These are phyloP conservation scores for Cynaeus angustus DNA, from an alignment of 2,888 invertebrate species.

Conservation along the genomic window DNA sequence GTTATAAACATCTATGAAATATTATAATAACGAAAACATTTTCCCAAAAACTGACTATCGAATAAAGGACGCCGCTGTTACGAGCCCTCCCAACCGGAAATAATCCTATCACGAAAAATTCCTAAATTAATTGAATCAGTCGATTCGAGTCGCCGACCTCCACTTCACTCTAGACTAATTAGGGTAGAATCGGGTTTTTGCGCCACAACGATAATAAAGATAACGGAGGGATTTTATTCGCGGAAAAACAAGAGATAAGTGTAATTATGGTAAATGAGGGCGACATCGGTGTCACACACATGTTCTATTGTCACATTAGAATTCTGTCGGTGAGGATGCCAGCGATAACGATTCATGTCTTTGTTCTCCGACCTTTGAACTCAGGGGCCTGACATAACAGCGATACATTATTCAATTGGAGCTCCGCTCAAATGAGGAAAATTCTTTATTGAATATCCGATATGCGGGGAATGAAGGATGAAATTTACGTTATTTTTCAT, in stretches of 20 bases:
- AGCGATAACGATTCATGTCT: slow-evolving; percentile 4
- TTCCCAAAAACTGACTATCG: background rate
- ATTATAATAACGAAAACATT: slow-evolving; percentile 34
- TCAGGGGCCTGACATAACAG: background rate
- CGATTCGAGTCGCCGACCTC: background rate
- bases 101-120: slow-evolving; percentile 31
- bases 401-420: background rate
- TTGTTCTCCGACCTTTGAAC: slow-evolving; percentile 5
- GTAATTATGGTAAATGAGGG: background rate
- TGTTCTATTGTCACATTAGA: slow-evolving; percentile 13
- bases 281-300: background rate
- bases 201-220: slow-evolving; percentile 13
- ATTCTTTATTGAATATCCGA: slow-evolving; percentile 1
- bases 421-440: background rate
- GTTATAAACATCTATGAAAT: slow-evolving; percentile 29
- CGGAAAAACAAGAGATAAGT: background rate
- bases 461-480: background rate
- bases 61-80: slow-evolving; percentile 6
- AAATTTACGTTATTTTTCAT: background rate
- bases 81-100: slow-evolving; percentile 14
- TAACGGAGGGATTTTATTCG: slow-evolving; percentile 14
- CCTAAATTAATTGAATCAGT: slow-evolving; percentile 33
- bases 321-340: background rate
- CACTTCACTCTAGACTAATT: slow-evolving; percentile 16
- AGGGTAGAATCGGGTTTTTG: slow-evolving; percentile 6